Conservation (phyloP, 2,113 vertebrate species). For the Otis tarda region DNA sequence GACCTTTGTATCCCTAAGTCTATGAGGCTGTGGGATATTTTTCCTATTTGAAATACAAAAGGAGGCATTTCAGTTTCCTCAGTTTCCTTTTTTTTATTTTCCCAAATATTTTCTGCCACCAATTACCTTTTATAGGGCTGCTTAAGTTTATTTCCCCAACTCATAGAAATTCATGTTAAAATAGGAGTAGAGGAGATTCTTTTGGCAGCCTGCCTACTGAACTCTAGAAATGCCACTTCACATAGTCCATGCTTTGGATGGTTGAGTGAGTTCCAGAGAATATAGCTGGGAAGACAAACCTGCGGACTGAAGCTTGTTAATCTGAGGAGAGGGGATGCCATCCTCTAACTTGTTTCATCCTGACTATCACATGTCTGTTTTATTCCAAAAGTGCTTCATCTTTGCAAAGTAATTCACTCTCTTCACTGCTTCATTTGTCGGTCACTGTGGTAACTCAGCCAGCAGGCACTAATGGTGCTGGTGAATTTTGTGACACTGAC, state of each 20-base stretch:
- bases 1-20: background rate
- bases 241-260: background rate
- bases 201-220: conserved; percentile 53
- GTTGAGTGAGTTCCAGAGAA: background rate
- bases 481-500: background rate
- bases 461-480: background rate
- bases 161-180: background rate
- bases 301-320: background rate
- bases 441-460: background rate
- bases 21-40: background rate
- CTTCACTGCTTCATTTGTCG: background rate
- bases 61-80: background rate
- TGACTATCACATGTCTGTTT: background rate
- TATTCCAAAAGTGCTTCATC: background rate
- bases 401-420: background rate
- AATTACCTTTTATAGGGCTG: background rate
- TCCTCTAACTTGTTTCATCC: background rate
- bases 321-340: background rate
- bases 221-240: conserved; percentile 47
- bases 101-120: background rate
- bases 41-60: conserved; percentile 9
- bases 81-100: too few relatives aligned
- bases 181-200: conserved; percentile 5
- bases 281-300: background rate
- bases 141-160: background rate